These are phyloP conservation scores for Cylas formicarius DNA, from an alignment of 1,140 invertebrate species.

Conservation along the genomic window DNA sequence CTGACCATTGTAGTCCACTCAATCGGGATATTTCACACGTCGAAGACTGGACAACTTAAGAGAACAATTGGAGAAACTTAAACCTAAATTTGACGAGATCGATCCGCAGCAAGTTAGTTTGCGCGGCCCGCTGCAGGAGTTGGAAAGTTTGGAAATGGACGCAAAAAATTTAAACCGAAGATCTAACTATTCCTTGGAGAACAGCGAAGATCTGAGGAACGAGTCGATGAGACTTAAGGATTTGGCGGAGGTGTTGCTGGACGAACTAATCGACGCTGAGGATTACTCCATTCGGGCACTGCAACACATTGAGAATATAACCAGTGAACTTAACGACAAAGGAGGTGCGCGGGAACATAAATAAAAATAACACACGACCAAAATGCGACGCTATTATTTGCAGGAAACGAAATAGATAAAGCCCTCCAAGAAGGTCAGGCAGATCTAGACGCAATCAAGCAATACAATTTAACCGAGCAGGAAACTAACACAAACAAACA, in stretches of 20 bases:
- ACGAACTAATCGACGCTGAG: constrained; percentile 47
- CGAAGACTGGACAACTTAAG: constrained; percentile 69
- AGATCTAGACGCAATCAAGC: constrained; percentile 60
- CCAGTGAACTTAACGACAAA: constrained; percentile 57
- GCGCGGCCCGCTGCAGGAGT: constrained; percentile 40
- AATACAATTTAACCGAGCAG: constrained; percentile 47
- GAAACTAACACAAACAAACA: constrained; percentile 49
- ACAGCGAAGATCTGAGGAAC: constrained; percentile 46
- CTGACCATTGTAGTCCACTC: constrained; percentile 55
- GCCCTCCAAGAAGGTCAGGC: constrained; percentile 65
- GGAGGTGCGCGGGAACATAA: constrained; percentile 46
- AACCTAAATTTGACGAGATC: constrained; percentile 57
- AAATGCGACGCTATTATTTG: no score
- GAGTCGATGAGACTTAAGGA: constrained; percentile 49
- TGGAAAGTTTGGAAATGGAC: constrained; percentile 52
- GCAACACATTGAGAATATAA: constrained; percentile 57
- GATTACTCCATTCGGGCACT: constrained; percentile 52
- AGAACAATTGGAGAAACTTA: constrained; percentile 53
- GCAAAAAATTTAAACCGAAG: constrained; percentile 52
- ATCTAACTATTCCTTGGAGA: constrained; percentile 40
- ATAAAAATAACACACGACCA: no score
- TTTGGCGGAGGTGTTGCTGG: constrained; percentile 49
- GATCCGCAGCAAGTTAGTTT: constrained; percentile 57
- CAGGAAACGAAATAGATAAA: constrained; percentile 65
- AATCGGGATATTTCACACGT: constrained; percentile 70